These are phyloP conservation scores for Eulacestoma nigropectus DNA, from an alignment of 2,113 vertebrate genomes.

Conservation along the genomic window DNA sequence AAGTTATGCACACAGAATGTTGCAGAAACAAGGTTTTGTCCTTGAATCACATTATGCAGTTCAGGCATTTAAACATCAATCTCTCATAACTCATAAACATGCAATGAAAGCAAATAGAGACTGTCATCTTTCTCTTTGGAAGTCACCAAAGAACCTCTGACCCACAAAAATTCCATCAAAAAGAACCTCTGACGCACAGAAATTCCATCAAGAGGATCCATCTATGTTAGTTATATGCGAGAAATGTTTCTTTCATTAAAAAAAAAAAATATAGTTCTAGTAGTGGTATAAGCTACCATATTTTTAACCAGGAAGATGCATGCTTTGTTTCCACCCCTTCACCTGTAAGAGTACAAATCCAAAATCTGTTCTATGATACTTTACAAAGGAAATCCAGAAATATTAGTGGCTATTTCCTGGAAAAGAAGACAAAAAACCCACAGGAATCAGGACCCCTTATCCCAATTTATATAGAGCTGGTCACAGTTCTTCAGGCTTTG, in stretches of 20 bases:
- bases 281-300: neutral
- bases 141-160: neutral
- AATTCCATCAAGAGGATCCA: neutral
- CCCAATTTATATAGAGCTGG: fast-evolving
- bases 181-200: neutral
- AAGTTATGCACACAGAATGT: neutral
- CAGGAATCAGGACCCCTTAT: neutral
- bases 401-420: neutral
- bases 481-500: neutral
- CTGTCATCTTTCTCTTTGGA: neutral
- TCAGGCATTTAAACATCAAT: neutral
- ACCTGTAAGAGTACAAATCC: neutral
- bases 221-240: neutral
- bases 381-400: neutral
- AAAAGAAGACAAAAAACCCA: neutral
- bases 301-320: neutral
- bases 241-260: neutral
- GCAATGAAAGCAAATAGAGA: neutral
- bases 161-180: neutral
- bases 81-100: neutral
- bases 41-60: neutral
- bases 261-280: neutral
- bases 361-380: neutral
- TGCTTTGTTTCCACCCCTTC: neutral
- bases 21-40: neutral